Base-by-base conservation (phyloP, 2,113 vertebrate genomes). In the Pionites leucogaster region DNA sequence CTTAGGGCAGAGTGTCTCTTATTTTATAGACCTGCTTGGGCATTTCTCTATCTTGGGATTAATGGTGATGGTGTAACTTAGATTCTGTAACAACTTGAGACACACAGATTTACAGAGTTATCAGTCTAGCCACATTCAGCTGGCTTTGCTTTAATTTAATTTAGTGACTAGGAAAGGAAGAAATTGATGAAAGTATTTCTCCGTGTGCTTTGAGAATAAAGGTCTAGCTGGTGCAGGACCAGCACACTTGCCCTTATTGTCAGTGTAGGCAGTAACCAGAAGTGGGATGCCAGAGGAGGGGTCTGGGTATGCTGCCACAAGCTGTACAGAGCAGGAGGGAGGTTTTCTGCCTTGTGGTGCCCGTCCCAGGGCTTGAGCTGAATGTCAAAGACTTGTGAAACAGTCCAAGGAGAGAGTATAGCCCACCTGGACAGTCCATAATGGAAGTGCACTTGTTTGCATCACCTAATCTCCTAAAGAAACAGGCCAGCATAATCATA, bases 11-110 rank as follows among this genome's bases (percentile, higher is more conserved):
- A 76, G 59, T 47, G 37, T 42, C 35, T 95, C 46, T 74, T 74
- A 63, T 75, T 93, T 94, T 86, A 86, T 83, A 59, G 59, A 88
- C 68, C 50, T 88, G 42, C 64, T 93, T 88, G 82, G 93, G 39
- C 39, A 83, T 81, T 93, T 75, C 82, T 93, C 42, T 86, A 16
- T 86, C 15, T 74, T 23, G 60, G 46, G 59, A 95, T 94, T 95
- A 94, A 95, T 60, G 80, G 85, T 50, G 92, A 90, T 71, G 60
- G 46, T 60, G 53, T 78, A 93, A 96, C 95, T 96, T 93, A 86
- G 76, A 93, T 90, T 80, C 88, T 90, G 64, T 63, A 78, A 70
- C 84, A 94, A 64, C 60, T 11, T 35, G 46, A 88, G 79, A 88
- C 50, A 77, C 53, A 75, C 74, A 72, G 85, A 92, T 94, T 92